A percentile compares a stretch with the other conserved stretches of the same genome.
Conservation (phyloP, 2,113 vertebrate species). For the Rhizomys pruinosus region DNA sequence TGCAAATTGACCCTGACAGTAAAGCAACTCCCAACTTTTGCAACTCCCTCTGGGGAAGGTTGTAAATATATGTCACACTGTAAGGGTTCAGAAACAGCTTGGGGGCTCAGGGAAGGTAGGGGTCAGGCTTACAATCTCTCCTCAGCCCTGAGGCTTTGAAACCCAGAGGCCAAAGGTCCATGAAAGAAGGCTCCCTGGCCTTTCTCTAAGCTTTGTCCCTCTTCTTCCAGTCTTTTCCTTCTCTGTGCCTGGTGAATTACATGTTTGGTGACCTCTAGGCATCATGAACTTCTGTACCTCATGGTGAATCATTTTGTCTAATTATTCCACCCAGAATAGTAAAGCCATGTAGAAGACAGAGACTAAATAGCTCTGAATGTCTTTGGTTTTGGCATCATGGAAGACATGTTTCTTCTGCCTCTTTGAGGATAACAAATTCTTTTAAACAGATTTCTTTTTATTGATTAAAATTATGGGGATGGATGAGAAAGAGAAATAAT, state of each 20-base stretch:
- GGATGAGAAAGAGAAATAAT: constrained; percentile 42
- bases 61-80: constrained; percentile 59
- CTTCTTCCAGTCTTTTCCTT: neutral
- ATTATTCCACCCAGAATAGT: neutral
- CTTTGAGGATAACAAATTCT: constrained; percentile 36
- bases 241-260: neutral
- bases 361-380: constrained; percentile 19
- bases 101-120: constrained; percentile 26
- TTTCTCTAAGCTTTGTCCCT: constrained; percentile 15
- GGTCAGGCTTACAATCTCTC: constrained; percentile 35
- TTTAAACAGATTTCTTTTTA: constrained; percentile 48
- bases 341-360: neutral
- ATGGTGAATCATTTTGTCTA: neutral
- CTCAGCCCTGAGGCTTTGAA: neutral
- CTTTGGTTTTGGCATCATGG: constrained; percentile 55
- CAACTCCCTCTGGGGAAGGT: constrained; percentile 51
- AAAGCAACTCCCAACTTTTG: constrained; percentile 67
- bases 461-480: constrained; percentile 35
- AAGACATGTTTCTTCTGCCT: neutral
- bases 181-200: neutral
- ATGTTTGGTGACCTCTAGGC: constrained; percentile 27
- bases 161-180: neutral
- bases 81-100: constrained; percentile 41
- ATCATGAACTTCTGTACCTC: neutral
- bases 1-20: constrained; percentile 72